Evolutionary conservation across 37 sponge, comb jelly and placozoan species (phyloP).

Genomic region (Theonella swinhoei): DNA sequence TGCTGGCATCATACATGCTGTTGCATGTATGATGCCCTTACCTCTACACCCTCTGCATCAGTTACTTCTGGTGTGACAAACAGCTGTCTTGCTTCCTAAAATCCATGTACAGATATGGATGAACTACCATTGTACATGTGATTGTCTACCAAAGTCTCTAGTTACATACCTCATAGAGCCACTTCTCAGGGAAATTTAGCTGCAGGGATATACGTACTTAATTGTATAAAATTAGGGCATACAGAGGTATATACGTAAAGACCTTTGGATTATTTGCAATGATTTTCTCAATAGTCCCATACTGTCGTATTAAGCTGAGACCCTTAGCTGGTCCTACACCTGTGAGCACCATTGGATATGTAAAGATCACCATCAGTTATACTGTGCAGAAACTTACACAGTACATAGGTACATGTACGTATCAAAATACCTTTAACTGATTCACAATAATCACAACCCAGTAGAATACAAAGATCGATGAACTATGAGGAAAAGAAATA

Average conservation of each 20-base stretch:
- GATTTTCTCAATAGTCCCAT: conserved; percentile 91
- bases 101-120: background rate
- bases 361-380: background rate
- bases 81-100: conserved; percentile 79
- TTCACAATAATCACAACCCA: conserved; percentile 99
- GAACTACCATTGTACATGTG: too few species aligned
- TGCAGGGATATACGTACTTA: too few species aligned
- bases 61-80: conserved; percentile 82
- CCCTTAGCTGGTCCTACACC: conserved; percentile 97
- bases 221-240: too few species aligned
- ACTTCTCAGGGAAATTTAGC: conserved; percentile 84
- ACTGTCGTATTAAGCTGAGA: conserved; percentile 71
- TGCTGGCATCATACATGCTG: background rate
- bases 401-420: background rate
- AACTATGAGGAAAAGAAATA: conserved; percentile 65
- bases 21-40: conserved; percentile 3
- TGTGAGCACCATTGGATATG: conserved; percentile 4
- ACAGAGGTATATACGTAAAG: conserved; percentile 1
- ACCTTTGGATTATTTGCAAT: conserved; percentile 43
- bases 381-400: background rate
- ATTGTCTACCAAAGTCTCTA: too few species aligned
- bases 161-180: conserved; percentile 86
- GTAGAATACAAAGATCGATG: conserved; percentile 96
- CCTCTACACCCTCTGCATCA: conserved; percentile 67
- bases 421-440: conserved; percentile 83